Conservation (phyloP, 2,888 invertebrate species). For the Drosophila aldrichi region DNA sequence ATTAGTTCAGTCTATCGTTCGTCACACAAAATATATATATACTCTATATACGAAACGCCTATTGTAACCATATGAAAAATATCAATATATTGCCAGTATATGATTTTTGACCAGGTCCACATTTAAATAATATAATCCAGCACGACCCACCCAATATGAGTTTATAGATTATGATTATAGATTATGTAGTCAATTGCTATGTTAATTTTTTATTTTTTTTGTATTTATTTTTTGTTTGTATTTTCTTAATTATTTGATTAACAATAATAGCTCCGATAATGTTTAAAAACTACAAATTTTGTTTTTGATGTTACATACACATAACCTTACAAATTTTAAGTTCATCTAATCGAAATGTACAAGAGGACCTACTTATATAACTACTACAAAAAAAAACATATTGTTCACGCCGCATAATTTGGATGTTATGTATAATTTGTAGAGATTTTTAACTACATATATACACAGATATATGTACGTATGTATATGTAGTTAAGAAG, state of each 20-base stretch:
- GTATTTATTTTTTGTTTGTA: background rate
- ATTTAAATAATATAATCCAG: no score
- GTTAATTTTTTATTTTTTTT: no score
- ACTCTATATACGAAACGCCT: no score
- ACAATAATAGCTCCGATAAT: background rate
- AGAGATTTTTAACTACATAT: background rate
- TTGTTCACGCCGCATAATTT: background rate
- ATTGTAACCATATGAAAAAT: no score
- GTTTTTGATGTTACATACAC: conserved; percentile 4
- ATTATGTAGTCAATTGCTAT: no score
- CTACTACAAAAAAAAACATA: background rate
- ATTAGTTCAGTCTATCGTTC: background rate
- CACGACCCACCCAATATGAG: no score
- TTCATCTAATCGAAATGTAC: background rate
- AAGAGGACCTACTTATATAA: background rate
- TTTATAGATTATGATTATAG: no score
- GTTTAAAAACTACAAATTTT: conserved; percentile 12
- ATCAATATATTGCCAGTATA: no score
- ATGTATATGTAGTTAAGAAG: background rate
- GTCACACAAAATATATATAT: no score
- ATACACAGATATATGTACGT: background rate
- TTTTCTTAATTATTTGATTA: background rate
- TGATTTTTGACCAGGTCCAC: no score
- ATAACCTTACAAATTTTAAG: conserved; percentile 8
- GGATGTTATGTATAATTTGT: conserved; percentile 2